Percentiles rank a stretch among this genome's conserved stretches.
Evolutionary conservation across 2,797 vertebrate genomes (phyloP).

Genomic region (Pseudopleuronectes americanus): DNA sequence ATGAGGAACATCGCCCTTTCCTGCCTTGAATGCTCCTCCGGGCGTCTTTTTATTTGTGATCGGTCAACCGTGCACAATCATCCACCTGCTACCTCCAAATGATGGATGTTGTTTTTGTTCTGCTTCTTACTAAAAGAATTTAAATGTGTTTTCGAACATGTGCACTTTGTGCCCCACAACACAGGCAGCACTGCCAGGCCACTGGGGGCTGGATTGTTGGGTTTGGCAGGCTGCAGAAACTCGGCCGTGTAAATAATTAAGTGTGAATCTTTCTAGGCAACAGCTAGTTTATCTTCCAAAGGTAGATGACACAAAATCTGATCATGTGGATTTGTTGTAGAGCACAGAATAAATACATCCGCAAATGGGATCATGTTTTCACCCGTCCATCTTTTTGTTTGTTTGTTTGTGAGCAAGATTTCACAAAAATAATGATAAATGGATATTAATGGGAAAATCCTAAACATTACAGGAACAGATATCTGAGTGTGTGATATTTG

Average conservation of each 20-base stretch:
- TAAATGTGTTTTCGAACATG: slow-evolving; percentile 74
- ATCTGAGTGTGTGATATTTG: too few species aligned
- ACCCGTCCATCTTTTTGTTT: too few species aligned
- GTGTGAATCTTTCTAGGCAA: neutral
- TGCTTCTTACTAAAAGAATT: slow-evolving; percentile 65
- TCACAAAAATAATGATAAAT: too few species aligned
- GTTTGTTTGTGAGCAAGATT: too few species aligned
- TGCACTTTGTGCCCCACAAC: slow-evolving; percentile 52
- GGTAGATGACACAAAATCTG: neutral
- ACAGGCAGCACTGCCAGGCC: slow-evolving; percentile 41
- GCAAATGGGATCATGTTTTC: too few species aligned
- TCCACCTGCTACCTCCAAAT: slow-evolving; percentile 83
- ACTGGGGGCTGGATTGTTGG: slow-evolving; percentile 39
- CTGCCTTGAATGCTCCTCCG: slow-evolving; percentile 78
- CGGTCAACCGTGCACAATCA: slow-evolving; percentile 79
- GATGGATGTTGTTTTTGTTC: slow-evolving; percentile 59
- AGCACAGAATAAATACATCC: neutral
- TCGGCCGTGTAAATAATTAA: neutral
- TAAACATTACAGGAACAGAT: too few species aligned
- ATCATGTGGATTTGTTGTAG: neutral
- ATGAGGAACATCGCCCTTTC: slow-evolving; percentile 66
- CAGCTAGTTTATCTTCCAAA: slow-evolving; percentile 15
- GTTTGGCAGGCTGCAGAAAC: slow-evolving; percentile 15
- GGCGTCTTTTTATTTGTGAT: slow-evolving; percentile 76
- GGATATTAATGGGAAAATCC: too few species aligned